Conservation (phyloP, 1,140 invertebrate species). For the Wiebesia pumilae region DNA sequence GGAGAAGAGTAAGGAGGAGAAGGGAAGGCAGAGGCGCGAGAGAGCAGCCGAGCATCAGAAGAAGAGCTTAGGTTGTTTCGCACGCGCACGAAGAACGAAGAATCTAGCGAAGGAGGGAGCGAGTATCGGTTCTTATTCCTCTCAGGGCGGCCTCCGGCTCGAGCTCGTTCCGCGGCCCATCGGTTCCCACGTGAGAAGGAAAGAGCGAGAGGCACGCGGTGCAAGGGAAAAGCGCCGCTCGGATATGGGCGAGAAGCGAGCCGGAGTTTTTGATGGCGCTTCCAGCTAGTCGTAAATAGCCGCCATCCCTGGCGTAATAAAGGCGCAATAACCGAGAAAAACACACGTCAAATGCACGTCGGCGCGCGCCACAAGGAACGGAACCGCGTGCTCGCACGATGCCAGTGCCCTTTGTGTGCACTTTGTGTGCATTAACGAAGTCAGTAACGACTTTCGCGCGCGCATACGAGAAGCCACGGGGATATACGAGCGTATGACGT, state of each 20-base stretch:
- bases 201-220: conserved; percentile 43
- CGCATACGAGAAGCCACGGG: no score
- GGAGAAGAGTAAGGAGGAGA: neutral
- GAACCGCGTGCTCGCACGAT: neutral
- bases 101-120: neutral
- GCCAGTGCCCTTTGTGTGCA: conserved; percentile 20
- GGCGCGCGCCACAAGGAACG: neutral
- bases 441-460: conserved; percentile 58
- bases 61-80: neutral
- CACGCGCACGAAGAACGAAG: neutral
- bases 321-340: conserved; percentile 58
- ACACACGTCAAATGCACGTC: conserved; percentile 47
- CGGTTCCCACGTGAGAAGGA: conserved; percentile 60
- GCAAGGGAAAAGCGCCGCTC: conserved; percentile 32
- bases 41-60: neutral
- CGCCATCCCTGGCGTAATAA: conserved; percentile 61
- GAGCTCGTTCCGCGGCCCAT: conserved; percentile 9
- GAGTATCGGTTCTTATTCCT: neutral
- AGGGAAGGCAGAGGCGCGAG: neutral
- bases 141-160: neutral
- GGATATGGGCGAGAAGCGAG: neutral
- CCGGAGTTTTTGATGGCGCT: conserved; percentile 63
- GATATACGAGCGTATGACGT: no score
- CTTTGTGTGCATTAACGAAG: conserved; percentile 48
- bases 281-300: conserved; percentile 68